Evolutionary conservation across 2,113 vertebrate genomes (phyloP).

Genomic region (Paratilapia polleni): DNA sequence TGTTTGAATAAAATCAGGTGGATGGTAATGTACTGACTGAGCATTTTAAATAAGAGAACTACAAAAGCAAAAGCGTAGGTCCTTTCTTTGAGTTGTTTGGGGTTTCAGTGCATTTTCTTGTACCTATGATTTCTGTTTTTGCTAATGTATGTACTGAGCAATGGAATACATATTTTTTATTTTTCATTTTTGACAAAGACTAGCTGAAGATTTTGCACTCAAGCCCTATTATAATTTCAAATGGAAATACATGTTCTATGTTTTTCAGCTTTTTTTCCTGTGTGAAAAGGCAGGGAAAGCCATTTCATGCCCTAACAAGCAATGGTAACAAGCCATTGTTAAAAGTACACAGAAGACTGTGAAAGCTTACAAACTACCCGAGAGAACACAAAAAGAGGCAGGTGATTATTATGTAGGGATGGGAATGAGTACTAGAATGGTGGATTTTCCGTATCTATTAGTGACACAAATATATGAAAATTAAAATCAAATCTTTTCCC

Average conservation of each 20-base stretch:
- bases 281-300: neutral
- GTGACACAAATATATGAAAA: neutral
- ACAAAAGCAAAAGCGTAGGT: neutral
- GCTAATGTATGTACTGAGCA: neutral
- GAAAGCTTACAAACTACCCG: neutral
- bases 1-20: neutral
- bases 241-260: neutral
- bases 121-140: neutral
- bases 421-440: neutral
- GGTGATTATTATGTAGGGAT: neutral
- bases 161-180: neutral
- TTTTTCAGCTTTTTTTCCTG: conserved; percentile 15
- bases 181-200: neutral
- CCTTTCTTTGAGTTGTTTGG: neutral
- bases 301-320: neutral
- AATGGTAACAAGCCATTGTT: neutral
- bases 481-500: neutral
- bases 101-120: no score
- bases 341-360: neutral
- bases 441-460: neutral
- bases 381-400: neutral
- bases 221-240: conserved; percentile 28
- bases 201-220: neutral
- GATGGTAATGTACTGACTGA: neutral
- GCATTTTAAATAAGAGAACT: neutral